Evolutionary conservation across 2,888 invertebrate species (phyloP), one percentile per base, ranked within the genome.

Genomic region (Drosophila niveifrons): DNA sequence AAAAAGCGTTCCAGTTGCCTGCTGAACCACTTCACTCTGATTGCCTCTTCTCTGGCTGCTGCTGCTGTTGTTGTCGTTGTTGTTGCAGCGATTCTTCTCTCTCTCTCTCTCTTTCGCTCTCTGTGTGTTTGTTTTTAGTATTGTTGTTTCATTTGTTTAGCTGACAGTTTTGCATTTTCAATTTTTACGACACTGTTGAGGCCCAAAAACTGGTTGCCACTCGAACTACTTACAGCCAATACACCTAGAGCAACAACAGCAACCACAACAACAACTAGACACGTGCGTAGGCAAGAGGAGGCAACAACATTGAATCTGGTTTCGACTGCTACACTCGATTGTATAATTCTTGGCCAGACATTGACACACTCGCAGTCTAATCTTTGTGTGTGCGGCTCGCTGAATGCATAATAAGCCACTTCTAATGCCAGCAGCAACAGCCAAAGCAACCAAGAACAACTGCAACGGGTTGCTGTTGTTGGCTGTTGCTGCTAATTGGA

Each of bases 321-420:
- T 50, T 41, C 17, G 39, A 34, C 34, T 46, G 58, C 15, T 59
- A 47, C 55, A 47, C 55, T 66, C 55, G 63, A 75, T 78, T 75
- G 75, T 68, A 79, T 79, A 79, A 75, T 79, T 75, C 75, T 75
- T 53, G 69, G 59, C 72, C 76, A 70, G 79, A 80, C 71, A 80
- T 76, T 80, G 86, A 76, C 80, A 75, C 67, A 80, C 66, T 76
- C 80, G 66, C 47, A 31, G 58, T 58, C 41, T 58, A 61, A 72
- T 65, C 69, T 69, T 15, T 41, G 66, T 62, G 64, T 44, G 66
- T 62, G 64, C 43, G 69, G 57, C 74, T 64, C 29, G 57, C 75
- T 73, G 80, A 58, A 77, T 77, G 81, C 77, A 77, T 77, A 72
- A 77, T 72, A 66, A 67, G 77, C 55, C 62, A 67, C 39, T 72